Base-by-base conservation (phyloP, 2,113 vertebrate species). In the Grus americana region DNA sequence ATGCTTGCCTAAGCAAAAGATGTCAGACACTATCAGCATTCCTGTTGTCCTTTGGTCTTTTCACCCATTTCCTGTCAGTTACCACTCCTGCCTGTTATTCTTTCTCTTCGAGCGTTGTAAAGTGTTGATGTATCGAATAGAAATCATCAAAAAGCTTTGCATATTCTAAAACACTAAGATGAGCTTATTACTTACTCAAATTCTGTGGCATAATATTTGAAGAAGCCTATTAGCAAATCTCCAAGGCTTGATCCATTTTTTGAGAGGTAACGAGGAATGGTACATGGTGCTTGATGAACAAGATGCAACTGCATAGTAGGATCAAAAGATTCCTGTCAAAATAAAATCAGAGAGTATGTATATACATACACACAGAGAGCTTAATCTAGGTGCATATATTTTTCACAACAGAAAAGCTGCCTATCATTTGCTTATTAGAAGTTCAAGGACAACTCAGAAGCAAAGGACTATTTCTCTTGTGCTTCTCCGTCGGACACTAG, bases 161-260 rank as follows among this genome's bases (percentile, higher is more conserved):
- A 17, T 30, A 42, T 54, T 88, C 36, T 67, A 75, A 79, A 72
- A 54, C 18, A 67, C 36, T 78, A 55, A 57, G 15, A 78, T 44
- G 4, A 55, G 27, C 59, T 92, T 79, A 83, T 84, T 94, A 98
- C 98, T 98, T 98, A 99, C 99, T 99, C 99, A 98, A 99, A 99
- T 94, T 98, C 97, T 74, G 98, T 98, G 89, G 99, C 98, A 96
- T 99, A 99, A 91, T 99, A 99, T 97, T 98, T 98, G 91, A 99
- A 98, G 98, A 99, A 99, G 93, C 99, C 99, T 96, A 99, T 90
- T 73, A 99, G 96, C 82, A 99, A 98, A 68, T 99, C 98, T 85
- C 99, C 99, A 93, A 99, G 98, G 85, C 98, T 98, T 32, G 98
- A 98, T 90, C 97, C 97, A 95, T 99, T 99, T 97, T 98, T 98